Percentiles rank a stretch among this genome's conserved stretches.
These are phyloP conservation scores for Orientallactaga sibirica DNA, from an alignment of 2,797 vertebrate species.

Conservation along the genomic window DNA sequence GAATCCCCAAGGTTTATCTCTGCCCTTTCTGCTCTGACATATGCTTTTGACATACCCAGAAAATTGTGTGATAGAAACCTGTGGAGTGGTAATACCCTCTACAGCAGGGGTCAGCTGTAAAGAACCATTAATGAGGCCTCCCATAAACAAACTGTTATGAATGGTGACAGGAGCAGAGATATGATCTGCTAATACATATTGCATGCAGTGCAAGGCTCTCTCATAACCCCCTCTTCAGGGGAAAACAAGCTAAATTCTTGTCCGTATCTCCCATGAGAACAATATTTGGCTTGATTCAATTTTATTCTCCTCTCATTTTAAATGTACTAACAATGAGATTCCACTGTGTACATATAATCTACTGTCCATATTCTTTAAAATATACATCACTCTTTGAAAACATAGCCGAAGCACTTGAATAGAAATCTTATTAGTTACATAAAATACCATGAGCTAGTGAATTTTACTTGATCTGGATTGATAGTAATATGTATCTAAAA, in stretches of 20 bases:
- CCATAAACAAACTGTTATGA: slow-evolving; percentile 62
- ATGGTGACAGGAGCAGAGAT: background rate
- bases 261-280: background rate
- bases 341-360: background rate
- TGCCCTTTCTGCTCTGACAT: slow-evolving; percentile 72
- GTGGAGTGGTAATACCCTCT: slow-evolving; percentile 54
- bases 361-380: background rate
- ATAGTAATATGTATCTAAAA: background rate
- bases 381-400: background rate
- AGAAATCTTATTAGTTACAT: slow-evolving; percentile 4
- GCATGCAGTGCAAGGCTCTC: background rate
- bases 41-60: slow-evolving; percentile 54
- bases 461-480: background rate
- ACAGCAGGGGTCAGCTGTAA: slow-evolving; percentile 64
- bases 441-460: background rate
- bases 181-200: background rate
- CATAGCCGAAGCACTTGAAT: background rate
- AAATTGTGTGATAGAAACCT: slow-evolving; percentile 73
- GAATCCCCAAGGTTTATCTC: slow-evolving; percentile 68
- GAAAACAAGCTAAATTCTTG: slow-evolving; percentile 4
- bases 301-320: background rate
- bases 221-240: background rate
- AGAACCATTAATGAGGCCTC: slow-evolving; percentile 60
- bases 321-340: background rate
- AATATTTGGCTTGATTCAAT: background rate